Evolutionary conservation across 2,113 vertebrate species (phyloP).

Genomic region (Accipiter cooperii): DNA sequence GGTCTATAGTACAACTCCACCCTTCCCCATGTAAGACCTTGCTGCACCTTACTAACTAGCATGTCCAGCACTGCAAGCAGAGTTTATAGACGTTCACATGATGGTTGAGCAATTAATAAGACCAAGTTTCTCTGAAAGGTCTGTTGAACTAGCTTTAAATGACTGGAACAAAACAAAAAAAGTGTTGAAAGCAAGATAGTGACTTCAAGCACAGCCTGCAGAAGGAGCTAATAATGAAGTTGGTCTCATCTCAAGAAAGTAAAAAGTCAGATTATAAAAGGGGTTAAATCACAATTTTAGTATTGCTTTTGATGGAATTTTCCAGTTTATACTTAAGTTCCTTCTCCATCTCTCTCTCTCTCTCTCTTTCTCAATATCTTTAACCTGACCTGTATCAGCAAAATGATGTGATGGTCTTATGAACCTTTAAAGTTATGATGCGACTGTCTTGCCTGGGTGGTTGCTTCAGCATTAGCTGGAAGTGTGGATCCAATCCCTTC

Average conservation of each 20-base stretch:
- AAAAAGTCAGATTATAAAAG: not conserved
- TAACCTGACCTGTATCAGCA: not conserved
- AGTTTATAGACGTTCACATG: not conserved
- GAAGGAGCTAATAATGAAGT: not conserved
- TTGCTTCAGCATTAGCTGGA: not conserved
- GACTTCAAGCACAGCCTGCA: not conserved
- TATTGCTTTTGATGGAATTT: not conserved
- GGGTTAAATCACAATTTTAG: not conserved
- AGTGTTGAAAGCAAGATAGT: not conserved
- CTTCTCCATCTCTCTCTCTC: not conserved
- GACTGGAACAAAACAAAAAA: not conserved
- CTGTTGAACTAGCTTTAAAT: not conserved
- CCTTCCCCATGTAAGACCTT: not conserved
- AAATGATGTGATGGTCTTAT: not conserved
- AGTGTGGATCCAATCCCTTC: not conserved
- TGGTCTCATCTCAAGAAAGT: not conserved
- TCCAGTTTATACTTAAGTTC: not conserved
- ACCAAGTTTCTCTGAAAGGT: not conserved
- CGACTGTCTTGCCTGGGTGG: not conserved
- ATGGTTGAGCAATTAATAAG: not conserved
- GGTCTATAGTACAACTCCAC: not conserved
- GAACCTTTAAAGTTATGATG: not conserved
- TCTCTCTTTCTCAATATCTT: not conserved
- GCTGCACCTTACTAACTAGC: not conserved
- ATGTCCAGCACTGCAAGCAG: not conserved